Evolutionary conservation across 1,140 invertebrate genomes (phyloP).

Genomic region (Eueides isabella): DNA sequence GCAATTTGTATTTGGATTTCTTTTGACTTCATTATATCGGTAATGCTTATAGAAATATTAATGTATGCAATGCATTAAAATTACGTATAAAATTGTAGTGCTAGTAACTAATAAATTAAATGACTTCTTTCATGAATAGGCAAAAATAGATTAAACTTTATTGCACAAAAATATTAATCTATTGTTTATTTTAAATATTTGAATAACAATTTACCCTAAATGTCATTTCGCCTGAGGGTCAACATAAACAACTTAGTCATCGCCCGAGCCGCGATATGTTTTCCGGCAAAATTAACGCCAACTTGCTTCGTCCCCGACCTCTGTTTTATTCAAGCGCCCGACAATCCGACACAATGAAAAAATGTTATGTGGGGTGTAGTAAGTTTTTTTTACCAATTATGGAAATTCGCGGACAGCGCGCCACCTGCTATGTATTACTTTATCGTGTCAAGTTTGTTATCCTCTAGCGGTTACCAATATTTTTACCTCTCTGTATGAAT

Average conservation of each 20-base stretch:
- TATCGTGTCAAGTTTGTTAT: constrained; percentile 44
- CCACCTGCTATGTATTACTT: constrained; percentile 50
- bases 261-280: constrained; percentile 52
- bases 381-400: constrained; percentile 67
- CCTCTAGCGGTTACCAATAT: constrained; percentile 47
- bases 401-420: constrained; percentile 59
- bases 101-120: not conserved
- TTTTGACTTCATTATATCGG: not conserved
- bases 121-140: not conserved
- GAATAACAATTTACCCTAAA: constrained; percentile 28
- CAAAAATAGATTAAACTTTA: not conserved
- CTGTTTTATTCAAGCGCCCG: constrained; percentile 70
- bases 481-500: not conserved
- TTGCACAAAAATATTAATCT: not conserved
- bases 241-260: constrained; percentile 55
- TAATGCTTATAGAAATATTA: not conserved
- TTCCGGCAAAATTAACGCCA: constrained; percentile 64
- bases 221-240: constrained; percentile 46
- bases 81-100: not conserved
- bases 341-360: constrained; percentile 63
- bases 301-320: constrained; percentile 58
- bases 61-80: not conserved
- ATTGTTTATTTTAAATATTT: constrained; percentile 9
- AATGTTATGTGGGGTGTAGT: constrained; percentile 62
- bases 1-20: not conserved